These are phyloP conservation scores for Laupala kohalensis DNA, from an alignment of 1,140 invertebrate species.

Conservation along the genomic window DNA sequence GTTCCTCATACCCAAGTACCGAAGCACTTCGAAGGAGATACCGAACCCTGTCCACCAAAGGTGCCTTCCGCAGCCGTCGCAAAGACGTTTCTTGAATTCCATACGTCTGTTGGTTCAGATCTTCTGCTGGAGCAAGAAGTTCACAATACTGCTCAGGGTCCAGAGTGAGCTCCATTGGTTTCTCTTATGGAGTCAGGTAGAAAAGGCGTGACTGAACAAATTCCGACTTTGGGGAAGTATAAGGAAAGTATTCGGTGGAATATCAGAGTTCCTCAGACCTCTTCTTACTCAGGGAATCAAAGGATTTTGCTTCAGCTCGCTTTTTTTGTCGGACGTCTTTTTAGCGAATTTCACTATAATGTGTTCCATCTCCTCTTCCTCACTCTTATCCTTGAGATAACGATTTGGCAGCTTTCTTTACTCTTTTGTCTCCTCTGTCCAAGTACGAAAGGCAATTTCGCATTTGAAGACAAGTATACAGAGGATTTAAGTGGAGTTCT, in stretches of 20 bases:
- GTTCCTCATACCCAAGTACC: slow-evolving; percentile 57
- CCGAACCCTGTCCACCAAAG: background rate
- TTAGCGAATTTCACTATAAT: slow-evolving; percentile 76
- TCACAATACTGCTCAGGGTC: background rate
- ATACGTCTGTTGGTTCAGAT: background rate
- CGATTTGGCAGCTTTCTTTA: slow-evolving; percentile 43
- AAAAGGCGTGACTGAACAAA: background rate
- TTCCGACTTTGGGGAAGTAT: slow-evolving; percentile 43
- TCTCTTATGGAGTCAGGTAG: background rate
- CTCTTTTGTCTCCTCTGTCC: slow-evolving; percentile 58
- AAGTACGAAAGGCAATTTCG: slow-evolving; percentile 64
- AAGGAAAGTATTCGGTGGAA: slow-evolving; percentile 42
- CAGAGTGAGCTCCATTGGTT: background rate
- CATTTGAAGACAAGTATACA: slow-evolving; percentile 60
- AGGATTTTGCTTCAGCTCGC: slow-evolving; percentile 61
- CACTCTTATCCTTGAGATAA: no score
- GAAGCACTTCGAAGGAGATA: slow-evolving; percentile 27
- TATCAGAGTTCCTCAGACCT: slow-evolving; percentile 68
- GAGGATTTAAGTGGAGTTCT: slow-evolving; percentile 56
- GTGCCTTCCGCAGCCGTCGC: background rate
- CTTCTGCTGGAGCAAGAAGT: background rate
- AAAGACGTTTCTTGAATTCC: background rate
- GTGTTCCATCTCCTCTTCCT: slow-evolving; percentile 48
- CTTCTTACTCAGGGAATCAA: slow-evolving; percentile 52
- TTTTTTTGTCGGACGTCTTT: slow-evolving; percentile 53